Percentiles rank a stretch among this genome's conserved stretches.
phyloP scores from a whole-genome alignment of 2,113 vertebrate genomes.

The Cercocebus atys region DNA sequence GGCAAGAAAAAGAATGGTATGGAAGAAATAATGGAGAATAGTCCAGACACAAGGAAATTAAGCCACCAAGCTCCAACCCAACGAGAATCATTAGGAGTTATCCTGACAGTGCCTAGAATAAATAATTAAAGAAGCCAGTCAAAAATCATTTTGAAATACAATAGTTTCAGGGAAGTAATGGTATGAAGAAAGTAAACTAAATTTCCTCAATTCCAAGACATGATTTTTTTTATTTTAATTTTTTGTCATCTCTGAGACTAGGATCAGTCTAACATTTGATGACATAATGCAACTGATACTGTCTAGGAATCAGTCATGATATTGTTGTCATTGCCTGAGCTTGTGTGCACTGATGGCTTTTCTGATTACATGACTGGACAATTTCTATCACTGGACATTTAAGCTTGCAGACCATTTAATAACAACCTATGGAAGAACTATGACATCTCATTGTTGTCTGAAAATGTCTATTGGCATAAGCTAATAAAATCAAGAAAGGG shows the following conservation, averaged over 20 bases:
- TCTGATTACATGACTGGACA: background rate
- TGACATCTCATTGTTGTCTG: background rate
- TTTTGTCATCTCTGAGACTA: background rate
- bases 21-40: constrained; percentile 83
- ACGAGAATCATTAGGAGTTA: constrained; percentile 91
- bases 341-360: background rate
- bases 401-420: background rate
- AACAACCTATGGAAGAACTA: background rate
- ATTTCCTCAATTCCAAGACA: background rate
- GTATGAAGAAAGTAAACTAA: background rate
- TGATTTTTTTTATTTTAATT: background rate
- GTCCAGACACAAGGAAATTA: constrained; percentile 87
- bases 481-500: background rate
- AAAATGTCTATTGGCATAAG: background rate
- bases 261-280: background rate
- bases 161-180: background rate
- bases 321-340: background rate
- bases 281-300: background rate
- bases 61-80: constrained; percentile 99
- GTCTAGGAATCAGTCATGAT: background rate
- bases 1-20: constrained; percentile 96
- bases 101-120: constrained; percentile 88
- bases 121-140: constrained; percentile 41
- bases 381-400: background rate
- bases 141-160: constrained; percentile 40